Percentiles rank a stretch among this genome's conserved stretches.
Conservation (phyloP, 2,113 vertebrate species). For the Zapornia atra region DNA sequence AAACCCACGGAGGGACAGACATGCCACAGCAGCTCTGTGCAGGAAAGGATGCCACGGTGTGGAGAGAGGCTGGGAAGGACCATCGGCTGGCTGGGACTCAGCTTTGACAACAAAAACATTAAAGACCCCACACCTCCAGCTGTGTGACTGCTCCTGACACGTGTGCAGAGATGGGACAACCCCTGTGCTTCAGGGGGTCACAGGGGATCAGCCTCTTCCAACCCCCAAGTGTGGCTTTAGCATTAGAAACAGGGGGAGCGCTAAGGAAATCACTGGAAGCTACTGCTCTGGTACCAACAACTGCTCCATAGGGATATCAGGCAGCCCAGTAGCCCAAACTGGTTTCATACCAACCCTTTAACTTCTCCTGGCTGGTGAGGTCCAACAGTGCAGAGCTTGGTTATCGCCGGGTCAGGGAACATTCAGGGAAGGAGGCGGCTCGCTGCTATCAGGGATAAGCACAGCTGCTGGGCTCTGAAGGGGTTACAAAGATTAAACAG, state of each 20-base stretch:
- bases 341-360: background rate
- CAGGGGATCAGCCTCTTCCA: background rate
- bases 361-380: background rate
- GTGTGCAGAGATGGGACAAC: background rate
- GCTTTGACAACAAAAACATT: background rate
- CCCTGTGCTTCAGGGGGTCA: background rate
- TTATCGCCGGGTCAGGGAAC: fast-evolving
- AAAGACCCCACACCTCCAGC: background rate
- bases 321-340: background rate
- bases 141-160: background rate
- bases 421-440: fast-evolving
- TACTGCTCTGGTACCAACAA: background rate
- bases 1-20: background rate
- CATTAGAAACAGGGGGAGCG: fast-evolving
- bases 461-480: background rate
- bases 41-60: background rate
- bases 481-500: slow-evolving; percentile 49
- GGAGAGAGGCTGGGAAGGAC: background rate
- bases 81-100: background rate
- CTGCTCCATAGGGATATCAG: background rate
- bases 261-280: background rate
- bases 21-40: fast-evolving
- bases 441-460: background rate
- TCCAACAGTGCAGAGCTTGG: background rate
- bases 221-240: background rate